phyloP scores from a whole-genome alignment of 1,140 invertebrate species.

The Drosophila bocki region DNA sequence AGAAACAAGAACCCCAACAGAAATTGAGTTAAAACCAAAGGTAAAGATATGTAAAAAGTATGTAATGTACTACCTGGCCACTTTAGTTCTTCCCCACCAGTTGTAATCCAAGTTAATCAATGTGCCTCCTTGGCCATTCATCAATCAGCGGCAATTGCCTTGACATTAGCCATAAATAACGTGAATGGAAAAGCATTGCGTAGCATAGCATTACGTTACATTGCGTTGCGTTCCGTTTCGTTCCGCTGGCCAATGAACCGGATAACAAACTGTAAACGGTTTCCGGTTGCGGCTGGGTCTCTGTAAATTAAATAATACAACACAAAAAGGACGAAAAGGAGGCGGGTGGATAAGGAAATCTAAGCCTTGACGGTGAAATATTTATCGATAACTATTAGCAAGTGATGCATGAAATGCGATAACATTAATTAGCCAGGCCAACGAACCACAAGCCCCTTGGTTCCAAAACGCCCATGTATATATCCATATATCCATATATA shows the following conservation, averaged over 20 bases:
- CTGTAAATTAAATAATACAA: constrained; percentile 63
- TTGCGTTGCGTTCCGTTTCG: not conserved
- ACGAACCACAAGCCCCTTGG: constrained; percentile 41
- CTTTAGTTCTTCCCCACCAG: constrained; percentile 1
- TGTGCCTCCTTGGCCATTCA: constrained; percentile 23
- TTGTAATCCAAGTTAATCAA: constrained; percentile 33
- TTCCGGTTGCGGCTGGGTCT: not conserved
- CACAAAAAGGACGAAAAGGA: constrained; percentile 12
- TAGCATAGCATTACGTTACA: not conserved
- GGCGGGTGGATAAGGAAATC: not conserved
- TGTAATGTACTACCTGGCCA: not conserved
- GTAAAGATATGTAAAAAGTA: not conserved
- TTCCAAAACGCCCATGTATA: not conserved
- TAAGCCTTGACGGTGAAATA: constrained; percentile 62
- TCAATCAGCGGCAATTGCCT: constrained; percentile 68
- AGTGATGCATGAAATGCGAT: constrained; percentile 81
- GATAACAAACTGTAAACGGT: constrained; percentile 37
- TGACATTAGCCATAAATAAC: constrained; percentile 51
- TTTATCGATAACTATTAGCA: constrained; percentile 82
- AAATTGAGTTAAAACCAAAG: not conserved
- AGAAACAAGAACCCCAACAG: not conserved
- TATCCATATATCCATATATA: not conserved
- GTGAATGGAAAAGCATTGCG: constrained; percentile 1
- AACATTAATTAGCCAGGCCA: constrained; percentile 75
- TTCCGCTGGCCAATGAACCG: constrained; percentile 30